Evolutionary conservation across 2,888 invertebrate species (phyloP), one percentile per base, ranked within the genome.

Genomic region (Sipha maydis): DNA sequence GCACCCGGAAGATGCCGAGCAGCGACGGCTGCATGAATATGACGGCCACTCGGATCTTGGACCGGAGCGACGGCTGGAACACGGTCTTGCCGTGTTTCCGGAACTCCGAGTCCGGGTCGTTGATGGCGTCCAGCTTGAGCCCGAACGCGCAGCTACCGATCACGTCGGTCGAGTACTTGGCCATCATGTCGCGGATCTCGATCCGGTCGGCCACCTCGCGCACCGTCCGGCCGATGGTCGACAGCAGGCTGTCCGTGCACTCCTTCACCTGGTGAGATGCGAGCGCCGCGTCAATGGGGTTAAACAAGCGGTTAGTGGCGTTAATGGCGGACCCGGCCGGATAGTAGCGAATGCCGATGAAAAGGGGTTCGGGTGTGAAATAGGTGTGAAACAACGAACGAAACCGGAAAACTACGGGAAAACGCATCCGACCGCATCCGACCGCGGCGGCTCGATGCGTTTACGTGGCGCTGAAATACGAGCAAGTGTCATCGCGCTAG

Each of bases 141-240:
- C 93, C 93, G 90, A 93, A 93, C 48, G 92, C 93, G 90, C 93
- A 92, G 77, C 92, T 92, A 21, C 93, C 93, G 80, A 93, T 93
- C 9, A 93, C 92, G 91, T 93, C 93, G 89, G 93, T 92, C 28
- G 92, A 92, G 90, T 92, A 93, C 85, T 93, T 93, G 8, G 94
- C 94, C 89, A 89, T 83, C 80, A 89, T 78, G 28, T 89, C 89
- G 28, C 89, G 89, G 80, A 89, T 84, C n/a, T 89, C 89, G 19
- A 89, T 83, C 21, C 80, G 73, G 11, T 90, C 89, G 48, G 89
- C 34, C 31, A 19, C 61, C 19, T 41, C 69, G 75, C 75, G 84
- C 76, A 85, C 61, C 73, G 61, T 28, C 19, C 56, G 69, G 3
- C 67, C 75, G 25, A 88, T 41, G n/a, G 21, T 76, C 41, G 31